Conservation (phyloP, 1,140 invertebrate genomes). For the Bicyclus anynana region DNA sequence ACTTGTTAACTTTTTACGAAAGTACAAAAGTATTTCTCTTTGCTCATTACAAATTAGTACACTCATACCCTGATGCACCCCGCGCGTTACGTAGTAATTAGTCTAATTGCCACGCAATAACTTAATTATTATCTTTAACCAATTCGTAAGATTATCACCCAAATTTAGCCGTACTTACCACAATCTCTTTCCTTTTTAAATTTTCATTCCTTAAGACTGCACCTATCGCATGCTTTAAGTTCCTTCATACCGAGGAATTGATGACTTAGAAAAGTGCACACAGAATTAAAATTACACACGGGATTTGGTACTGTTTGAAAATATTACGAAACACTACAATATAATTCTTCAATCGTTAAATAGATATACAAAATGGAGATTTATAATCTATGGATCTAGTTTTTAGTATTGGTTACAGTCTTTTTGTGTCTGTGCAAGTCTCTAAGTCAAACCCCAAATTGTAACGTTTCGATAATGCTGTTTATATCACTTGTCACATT, state of each 20-base stretch:
- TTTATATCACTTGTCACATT: constrained; percentile 43
- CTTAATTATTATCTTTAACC: constrained; percentile 74
- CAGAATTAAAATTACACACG: not conserved
- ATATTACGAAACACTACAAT: not conserved
- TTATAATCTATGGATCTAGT: not conserved
- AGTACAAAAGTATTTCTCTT: constrained; percentile 72
- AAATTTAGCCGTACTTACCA: constrained; percentile 47
- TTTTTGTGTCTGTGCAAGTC: constrained; percentile 15
- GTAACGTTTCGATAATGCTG: constrained; percentile 11
- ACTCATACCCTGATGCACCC: constrained; percentile 78
- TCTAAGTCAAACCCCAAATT: constrained; percentile 4
- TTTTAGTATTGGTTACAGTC: constrained; percentile 17
- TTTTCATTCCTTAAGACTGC: constrained; percentile 9
- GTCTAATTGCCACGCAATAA: constrained; percentile 73
- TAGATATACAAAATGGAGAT: no score
- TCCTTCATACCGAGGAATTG: not conserved
- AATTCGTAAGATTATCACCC: constrained; percentile 73
- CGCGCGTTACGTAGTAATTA: constrained; percentile 68
- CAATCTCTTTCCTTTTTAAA: constrained; percentile 20
- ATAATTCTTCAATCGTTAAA: not conserved
- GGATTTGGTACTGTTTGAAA: not conserved
- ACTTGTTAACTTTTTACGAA: constrained; percentile 66
- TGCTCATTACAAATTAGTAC: constrained; percentile 72
- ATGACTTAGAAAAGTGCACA: constrained; percentile 9
- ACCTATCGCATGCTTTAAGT: constrained; percentile 7